Evolutionary conservation across 2,797 vertebrate genomes (phyloP).

Genomic region (Pseudochromis fuscus): DNA sequence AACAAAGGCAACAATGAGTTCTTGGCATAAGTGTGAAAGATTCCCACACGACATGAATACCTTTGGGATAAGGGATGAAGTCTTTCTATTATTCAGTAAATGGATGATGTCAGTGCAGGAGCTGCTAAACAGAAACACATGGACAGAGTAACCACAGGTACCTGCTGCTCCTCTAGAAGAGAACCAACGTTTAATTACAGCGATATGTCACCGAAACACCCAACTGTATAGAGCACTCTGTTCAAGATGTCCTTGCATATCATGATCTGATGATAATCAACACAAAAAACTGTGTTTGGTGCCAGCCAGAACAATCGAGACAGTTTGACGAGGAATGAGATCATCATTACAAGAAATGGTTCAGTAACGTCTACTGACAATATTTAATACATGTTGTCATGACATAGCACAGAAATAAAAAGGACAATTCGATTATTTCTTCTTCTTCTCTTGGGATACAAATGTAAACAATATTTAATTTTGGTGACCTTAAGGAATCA

Average conservation of each 20-base stretch:
- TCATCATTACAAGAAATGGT: slow-evolving; percentile 33
- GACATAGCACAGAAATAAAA: slow-evolving; percentile 56
- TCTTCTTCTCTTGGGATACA: slow-evolving; percentile 55
- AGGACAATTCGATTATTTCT: slow-evolving; percentile 33
- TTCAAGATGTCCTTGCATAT: slow-evolving; percentile 26
- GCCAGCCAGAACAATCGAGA: slow-evolving; percentile 49
- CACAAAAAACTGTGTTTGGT: slow-evolving; percentile 32
- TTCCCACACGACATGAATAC: slow-evolving; percentile 63
- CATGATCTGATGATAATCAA: slow-evolving; percentile 24
- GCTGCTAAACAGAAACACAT: slow-evolving; percentile 38
- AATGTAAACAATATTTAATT: slow-evolving; percentile 80
- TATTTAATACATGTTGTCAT: slow-evolving; percentile 39
- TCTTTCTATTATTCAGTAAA: slow-evolving; percentile 37
- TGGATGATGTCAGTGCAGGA: slow-evolving; percentile 28
- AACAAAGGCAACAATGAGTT: slow-evolving; percentile 81
- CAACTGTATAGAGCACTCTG: slow-evolving; percentile 27
- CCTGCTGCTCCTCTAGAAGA: slow-evolving; percentile 1
- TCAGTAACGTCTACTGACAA: slow-evolving; percentile 58
- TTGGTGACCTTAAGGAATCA: slow-evolving; percentile 57
- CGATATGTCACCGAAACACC: slow-evolving; percentile 35
- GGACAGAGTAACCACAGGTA: slow-evolving; percentile 36
- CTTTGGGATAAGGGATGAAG: slow-evolving; percentile 79
- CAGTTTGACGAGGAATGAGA: slow-evolving; percentile 26
- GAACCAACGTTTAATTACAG: slow-evolving; percentile 39
- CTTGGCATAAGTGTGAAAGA: slow-evolving; percentile 79